A percentile compares a stretch with the other conserved stretches of the same genome.
Evolutionary conservation across 2,113 vertebrate species (phyloP).

Genomic region (Bettongia penicillata): DNA sequence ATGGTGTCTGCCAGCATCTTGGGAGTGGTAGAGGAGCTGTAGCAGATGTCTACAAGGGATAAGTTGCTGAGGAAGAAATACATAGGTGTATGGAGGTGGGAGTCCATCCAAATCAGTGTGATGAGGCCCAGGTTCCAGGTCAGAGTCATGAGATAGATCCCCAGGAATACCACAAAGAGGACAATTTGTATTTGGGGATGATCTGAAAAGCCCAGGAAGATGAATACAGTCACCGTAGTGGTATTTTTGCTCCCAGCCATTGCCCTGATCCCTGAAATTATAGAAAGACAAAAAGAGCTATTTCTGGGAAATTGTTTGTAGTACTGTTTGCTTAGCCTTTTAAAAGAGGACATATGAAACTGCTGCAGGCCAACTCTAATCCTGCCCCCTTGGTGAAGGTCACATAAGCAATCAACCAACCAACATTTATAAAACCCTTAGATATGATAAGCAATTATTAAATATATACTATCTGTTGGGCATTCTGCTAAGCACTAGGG

Average conservation of each 20-base stretch:
- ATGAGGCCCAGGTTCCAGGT: slow-evolving; percentile 60
- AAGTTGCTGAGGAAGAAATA: slow-evolving; percentile 68
- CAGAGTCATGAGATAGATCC: slow-evolving; percentile 51
- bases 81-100: slow-evolving; percentile 61
- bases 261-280: neutral
- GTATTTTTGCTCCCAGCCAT: slow-evolving; percentile 51
- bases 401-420: neutral
- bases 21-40: slow-evolving; percentile 50
- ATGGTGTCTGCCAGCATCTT: slow-evolving; percentile 58
- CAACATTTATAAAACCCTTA: neutral
- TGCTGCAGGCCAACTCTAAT: neutral
- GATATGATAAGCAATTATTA: neutral
- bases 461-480: neutral
- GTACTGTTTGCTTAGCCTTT: neutral
- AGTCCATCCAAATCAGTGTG: slow-evolving; percentile 38
- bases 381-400: neutral
- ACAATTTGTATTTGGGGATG: slow-evolving; percentile 46
- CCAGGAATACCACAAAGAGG: slow-evolving; percentile 54
- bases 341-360: neutral
- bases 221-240: slow-evolving; percentile 44
- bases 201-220: slow-evolving; percentile 65
- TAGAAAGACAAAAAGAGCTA: neutral
- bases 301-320: neutral
- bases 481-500: neutral
- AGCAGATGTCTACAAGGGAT: slow-evolving; percentile 65